These are phyloP conservation scores for Symphodus melops DNA, from an alignment of 2,113 vertebrate genomes.

Conservation along the genomic window DNA sequence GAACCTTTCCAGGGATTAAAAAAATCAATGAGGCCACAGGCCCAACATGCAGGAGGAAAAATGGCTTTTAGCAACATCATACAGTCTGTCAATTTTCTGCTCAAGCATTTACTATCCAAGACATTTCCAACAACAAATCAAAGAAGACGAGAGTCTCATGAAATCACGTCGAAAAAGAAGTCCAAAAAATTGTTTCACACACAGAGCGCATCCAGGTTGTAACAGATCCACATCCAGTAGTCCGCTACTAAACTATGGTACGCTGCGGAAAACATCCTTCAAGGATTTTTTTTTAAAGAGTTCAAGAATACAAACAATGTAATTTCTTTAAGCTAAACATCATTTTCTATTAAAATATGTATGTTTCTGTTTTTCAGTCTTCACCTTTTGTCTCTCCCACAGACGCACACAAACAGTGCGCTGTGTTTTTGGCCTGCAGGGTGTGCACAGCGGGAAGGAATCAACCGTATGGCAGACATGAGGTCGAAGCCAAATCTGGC, in stretches of 20 bases:
- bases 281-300: background rate
- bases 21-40: too few species aligned
- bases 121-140: background rate
- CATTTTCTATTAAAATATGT: conserved; percentile 15
- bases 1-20: too few species aligned
- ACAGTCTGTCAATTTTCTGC: background rate
- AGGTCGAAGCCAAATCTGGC: conserved; percentile 71
- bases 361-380: conserved; percentile 11
- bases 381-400: conserved; percentile 5
- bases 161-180: conserved; percentile 5
- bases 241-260: background rate
- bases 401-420: conserved; percentile 45
- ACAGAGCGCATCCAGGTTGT: background rate
- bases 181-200: background rate
- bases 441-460: conserved; percentile 76
- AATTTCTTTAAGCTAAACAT: conserved; percentile 3
- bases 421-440: conserved; percentile 77
- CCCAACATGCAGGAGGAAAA: too few species aligned
- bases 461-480: conserved; percentile 77
- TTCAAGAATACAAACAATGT: background rate
- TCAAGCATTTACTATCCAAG: background rate
- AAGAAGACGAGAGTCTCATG: background rate
- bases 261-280: too few species aligned
- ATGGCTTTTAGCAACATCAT: too few species aligned
- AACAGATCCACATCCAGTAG: too few species aligned